Evolutionary conservation across 2,113 vertebrate genomes (phyloP).

Genomic region (Polypterus bichir): DNA sequence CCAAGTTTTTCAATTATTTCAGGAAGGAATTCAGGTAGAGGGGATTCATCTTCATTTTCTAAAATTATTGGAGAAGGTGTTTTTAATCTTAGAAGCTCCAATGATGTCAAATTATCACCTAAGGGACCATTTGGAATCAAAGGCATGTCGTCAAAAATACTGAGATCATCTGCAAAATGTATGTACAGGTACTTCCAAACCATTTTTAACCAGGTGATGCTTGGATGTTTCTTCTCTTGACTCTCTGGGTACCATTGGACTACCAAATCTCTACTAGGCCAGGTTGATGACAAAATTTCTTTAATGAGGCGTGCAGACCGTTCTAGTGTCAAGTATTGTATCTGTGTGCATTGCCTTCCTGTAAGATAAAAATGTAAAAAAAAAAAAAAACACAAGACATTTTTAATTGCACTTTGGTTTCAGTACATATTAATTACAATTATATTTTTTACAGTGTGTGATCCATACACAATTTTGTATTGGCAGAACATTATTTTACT

Average conservation of each 20-base stretch:
- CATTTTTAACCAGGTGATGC: slow-evolving; percentile 78
- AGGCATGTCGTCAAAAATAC: slow-evolving; percentile 86
- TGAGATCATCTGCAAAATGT: slow-evolving; percentile 82
- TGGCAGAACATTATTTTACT: too few relatives aligned
- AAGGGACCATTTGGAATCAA: slow-evolving; percentile 75
- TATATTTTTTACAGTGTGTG: too few relatives aligned
- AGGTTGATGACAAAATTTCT: slow-evolving; percentile 69
- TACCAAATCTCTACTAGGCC: slow-evolving; percentile 76
- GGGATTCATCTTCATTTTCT: slow-evolving; percentile 62
- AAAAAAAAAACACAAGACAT: not conserved
- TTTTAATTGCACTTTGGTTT: too few relatives aligned
- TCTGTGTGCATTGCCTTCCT: slow-evolving; percentile 89
- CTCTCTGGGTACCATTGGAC: slow-evolving; percentile 77
- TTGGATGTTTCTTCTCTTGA: slow-evolving; percentile 69
- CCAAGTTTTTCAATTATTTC: slow-evolving; percentile 77
- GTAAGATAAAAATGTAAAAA: slow-evolving; percentile 29
- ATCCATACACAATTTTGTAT: too few relatives aligned
- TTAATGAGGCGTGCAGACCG: slow-evolving; percentile 85
- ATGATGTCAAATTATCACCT: slow-evolving; percentile 45
- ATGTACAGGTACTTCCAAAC: slow-evolving; percentile 93
- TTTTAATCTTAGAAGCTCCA: slow-evolving; percentile 77
- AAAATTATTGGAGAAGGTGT: slow-evolving; percentile 76
- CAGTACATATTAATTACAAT: too few relatives aligned
- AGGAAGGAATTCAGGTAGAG: slow-evolving; percentile 65
- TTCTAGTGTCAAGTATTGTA: slow-evolving; percentile 80